phyloP scores from a whole-genome alignment of 2,888 invertebrate species.

The Leptinotarsa tumamoca region DNA sequence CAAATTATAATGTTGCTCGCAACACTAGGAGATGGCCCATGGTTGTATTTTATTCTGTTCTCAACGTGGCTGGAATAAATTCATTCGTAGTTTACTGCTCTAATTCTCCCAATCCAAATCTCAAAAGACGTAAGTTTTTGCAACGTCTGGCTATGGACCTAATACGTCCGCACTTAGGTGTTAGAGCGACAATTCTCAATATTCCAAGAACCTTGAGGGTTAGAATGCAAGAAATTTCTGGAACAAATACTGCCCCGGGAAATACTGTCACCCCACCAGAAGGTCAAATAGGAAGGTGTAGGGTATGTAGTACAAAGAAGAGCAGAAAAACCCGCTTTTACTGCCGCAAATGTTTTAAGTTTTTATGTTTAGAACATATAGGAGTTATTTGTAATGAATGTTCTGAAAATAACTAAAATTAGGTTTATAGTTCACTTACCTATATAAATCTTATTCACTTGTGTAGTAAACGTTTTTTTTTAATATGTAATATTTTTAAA shows the following conservation, averaged over 20 bases:
- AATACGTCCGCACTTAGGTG: slow-evolving; percentile 33
- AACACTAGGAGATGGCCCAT: slow-evolving; percentile 33
- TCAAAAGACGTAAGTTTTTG: slow-evolving; percentile 31
- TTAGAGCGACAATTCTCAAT: slow-evolving; percentile 23
- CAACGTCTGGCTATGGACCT: slow-evolving; percentile 26
- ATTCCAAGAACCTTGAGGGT: slow-evolving; percentile 30
- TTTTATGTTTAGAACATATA: slow-evolving; percentile 34
- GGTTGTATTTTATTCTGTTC: slow-evolving; percentile 34
- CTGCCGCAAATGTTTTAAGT: slow-evolving; percentile 35
- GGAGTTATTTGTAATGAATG: slow-evolving; percentile 26
- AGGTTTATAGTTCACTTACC: slow-evolving; percentile 19
- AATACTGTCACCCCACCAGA: slow-evolving; percentile 23
- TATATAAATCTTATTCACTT: slow-evolving; percentile 19
- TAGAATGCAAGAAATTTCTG: slow-evolving; percentile 31
- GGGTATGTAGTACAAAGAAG: slow-evolving; percentile 30
- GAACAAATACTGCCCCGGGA: slow-evolving; percentile 22
- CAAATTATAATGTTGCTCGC: slow-evolving; percentile 27
- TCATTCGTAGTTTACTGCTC: slow-evolving; percentile 27
- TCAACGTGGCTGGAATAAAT: slow-evolving; percentile 30
- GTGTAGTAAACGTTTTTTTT: slow-evolving; percentile 28
- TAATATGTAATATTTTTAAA: slow-evolving; percentile 7
- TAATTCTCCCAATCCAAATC: slow-evolving; percentile 28
- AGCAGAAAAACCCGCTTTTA: slow-evolving; percentile 29
- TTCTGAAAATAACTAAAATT: slow-evolving; percentile 19
- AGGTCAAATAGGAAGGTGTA: slow-evolving; percentile 32